Percentiles rank a stretch among this genome's conserved stretches.
phyloP scores from a whole-genome alignment of 2,888 invertebrate species.

The Doris montereyensis region DNA sequence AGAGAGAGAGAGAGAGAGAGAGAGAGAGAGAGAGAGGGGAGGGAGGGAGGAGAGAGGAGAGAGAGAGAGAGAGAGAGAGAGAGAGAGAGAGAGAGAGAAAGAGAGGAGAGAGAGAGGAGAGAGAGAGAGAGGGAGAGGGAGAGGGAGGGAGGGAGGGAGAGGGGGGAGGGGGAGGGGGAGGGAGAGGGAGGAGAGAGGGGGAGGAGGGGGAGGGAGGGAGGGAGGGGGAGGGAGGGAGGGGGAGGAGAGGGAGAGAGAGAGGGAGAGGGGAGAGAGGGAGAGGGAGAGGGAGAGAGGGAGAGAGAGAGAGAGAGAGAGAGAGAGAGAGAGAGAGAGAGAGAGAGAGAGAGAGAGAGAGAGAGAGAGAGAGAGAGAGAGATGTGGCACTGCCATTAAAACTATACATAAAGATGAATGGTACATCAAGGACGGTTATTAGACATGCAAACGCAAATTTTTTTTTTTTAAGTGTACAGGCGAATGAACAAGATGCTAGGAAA shows the following conservation, averaged over 20 bases:
- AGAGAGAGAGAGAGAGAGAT: too few relatives aligned
- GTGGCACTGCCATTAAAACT: too few relatives aligned
- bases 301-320: slow-evolving; percentile 15
- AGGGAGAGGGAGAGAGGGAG: slow-evolving; percentile 7
- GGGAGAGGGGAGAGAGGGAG: background rate
- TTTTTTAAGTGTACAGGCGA: too few relatives aligned
- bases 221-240: background rate
- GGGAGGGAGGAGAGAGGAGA: background rate
- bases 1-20: background rate
- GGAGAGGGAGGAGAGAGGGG: background rate
- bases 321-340: slow-evolving; percentile 17
- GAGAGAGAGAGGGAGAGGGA: slow-evolving; percentile 20
- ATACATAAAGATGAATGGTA: too few relatives aligned
- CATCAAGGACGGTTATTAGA: too few relatives aligned
- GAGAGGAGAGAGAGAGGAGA: background rate
- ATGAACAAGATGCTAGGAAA: too few relatives aligned
- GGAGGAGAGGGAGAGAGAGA: slow-evolving; percentile 3
- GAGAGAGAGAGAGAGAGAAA: slow-evolving; percentile 23
- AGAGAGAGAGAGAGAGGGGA: too few relatives aligned
- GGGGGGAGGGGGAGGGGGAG: background rate
- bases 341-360: background rate
- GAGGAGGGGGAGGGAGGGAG: background rate
- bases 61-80: slow-evolving; percentile 32
- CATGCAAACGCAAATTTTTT: too few relatives aligned
- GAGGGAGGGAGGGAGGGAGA: background rate